phyloP scores from a whole-genome alignment of 2,113 vertebrate genomes.

The Mustelus asterias region DNA sequence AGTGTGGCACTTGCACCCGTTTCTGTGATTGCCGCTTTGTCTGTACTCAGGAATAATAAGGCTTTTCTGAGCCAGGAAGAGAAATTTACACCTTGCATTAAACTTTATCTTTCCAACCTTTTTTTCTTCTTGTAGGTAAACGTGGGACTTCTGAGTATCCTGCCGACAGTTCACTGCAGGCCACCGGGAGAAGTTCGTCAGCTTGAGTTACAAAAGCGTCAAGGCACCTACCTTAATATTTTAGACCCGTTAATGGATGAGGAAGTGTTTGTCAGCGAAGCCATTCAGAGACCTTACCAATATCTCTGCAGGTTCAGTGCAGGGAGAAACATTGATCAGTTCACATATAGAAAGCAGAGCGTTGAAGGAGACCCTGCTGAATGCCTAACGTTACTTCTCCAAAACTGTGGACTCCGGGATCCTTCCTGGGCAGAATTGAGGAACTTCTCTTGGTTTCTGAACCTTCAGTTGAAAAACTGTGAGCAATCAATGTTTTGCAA shows the following conservation, averaged over 20 bases:
- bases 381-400: constrained; percentile 55
- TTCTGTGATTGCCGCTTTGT: neutral
- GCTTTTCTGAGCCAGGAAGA: neutral
- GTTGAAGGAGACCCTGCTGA: constrained; percentile 47
- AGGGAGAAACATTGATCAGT: constrained; percentile 51
- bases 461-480: constrained; percentile 61
- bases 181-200: constrained; percentile 55
- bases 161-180: constrained; percentile 57
- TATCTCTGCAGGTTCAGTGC: constrained; percentile 51
- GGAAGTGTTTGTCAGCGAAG: constrained; percentile 54
- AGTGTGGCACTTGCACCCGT: neutral
- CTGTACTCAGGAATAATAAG: neutral
- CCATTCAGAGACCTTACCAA: constrained; percentile 63
- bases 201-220: constrained; percentile 39
- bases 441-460: constrained; percentile 66
- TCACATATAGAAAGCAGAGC: constrained; percentile 47
- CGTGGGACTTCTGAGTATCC: constrained; percentile 53
- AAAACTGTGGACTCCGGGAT: constrained; percentile 53
- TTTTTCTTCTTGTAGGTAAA: constrained; percentile 46
- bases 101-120: neutral
- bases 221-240: neutral
- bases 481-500: constrained; percentile 63
- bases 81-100: neutral
- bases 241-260: constrained; percentile 59
- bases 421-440: constrained; percentile 68